A percentile compares a stretch with the other conserved stretches of the same genome.
phyloP scores from a whole-genome alignment of 2,888 invertebrate genomes.

The Eumacrocentrus americanus region DNA sequence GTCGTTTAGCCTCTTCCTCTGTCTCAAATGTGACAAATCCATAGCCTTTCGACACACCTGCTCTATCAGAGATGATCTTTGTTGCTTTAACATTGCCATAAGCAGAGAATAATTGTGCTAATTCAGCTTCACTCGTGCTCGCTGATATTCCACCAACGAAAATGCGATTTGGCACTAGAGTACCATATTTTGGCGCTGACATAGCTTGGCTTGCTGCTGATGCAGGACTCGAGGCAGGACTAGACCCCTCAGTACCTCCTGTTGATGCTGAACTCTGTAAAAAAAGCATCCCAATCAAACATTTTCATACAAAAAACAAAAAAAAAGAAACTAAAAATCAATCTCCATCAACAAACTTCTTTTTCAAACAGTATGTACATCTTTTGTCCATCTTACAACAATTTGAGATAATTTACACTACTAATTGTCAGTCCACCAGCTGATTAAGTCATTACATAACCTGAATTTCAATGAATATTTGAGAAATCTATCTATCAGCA shows the following conservation, averaged over 20 bases:
- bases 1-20: constrained; percentile 81
- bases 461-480: not conserved
- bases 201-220: constrained; percentile 57
- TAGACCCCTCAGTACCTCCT: constrained; percentile 59
- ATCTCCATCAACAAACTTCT: not conserved
- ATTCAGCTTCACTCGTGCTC: constrained; percentile 90
- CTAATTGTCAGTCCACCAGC: not conserved
- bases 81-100: constrained; percentile 90
- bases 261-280: constrained; percentile 56
- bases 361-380: not conserved
- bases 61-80: constrained; percentile 93
- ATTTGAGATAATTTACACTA: not conserved
- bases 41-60: constrained; percentile 94
- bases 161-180: constrained; percentile 91
- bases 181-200: constrained; percentile 67
- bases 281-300: no score
- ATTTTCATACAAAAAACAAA: no score
- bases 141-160: constrained; percentile 96
- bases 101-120: constrained; percentile 88
- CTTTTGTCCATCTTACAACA: not conserved
- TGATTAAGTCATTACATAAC: not conserved
- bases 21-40: constrained; percentile 87
- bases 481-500: no score
- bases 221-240: constrained; percentile 60
- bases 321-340: constrained; percentile 9